A percentile compares a stretch with the other conserved stretches of the same genome.
These are phyloP conservation scores for Drosophila paramelanica DNA, from an alignment of 2,888 invertebrate genomes.

Conservation along the genomic window DNA sequence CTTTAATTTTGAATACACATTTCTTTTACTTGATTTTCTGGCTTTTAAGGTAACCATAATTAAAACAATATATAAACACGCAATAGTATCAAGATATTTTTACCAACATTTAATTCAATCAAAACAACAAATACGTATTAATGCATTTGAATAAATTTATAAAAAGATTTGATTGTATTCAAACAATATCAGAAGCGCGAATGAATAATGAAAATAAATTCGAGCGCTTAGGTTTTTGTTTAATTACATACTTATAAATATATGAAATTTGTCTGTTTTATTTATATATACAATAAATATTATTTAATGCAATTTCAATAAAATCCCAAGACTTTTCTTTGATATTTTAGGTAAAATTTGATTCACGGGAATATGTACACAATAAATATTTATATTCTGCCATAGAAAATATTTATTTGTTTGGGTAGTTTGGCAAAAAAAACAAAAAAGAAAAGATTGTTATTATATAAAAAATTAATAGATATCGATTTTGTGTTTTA, in stretches of 20 bases:
- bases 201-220: conserved; percentile 23
- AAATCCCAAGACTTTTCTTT: neutral
- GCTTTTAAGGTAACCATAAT: neutral
- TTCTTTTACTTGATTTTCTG: conserved; percentile 1
- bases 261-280: conserved; percentile 48
- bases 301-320: conserved; percentile 73
- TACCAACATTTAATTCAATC: conserved; percentile 31
- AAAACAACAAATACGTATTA: conserved; percentile 41
- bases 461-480: too few relatives aligned
- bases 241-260: conserved; percentile 21
- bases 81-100: conserved; percentile 38
- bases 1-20: conserved; percentile 3
- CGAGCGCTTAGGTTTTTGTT: conserved; percentile 33
- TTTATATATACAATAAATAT: conserved; percentile 73
- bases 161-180: conserved; percentile 31
- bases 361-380: too few relatives aligned
- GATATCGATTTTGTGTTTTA: too few relatives aligned
- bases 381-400: too few relatives aligned
- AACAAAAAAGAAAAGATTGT: too few relatives aligned
- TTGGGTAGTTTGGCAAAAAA: too few relatives aligned
- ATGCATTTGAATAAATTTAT: conserved; percentile 46
- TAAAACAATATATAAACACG: neutral
- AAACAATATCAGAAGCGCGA: conserved; percentile 37
- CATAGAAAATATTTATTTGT: too few relatives aligned
- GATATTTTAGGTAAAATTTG: neutral